These are phyloP conservation scores for Drosophila sturtevanti DNA, from an alignment of 1,140 invertebrate species.

Conservation along the genomic window DNA sequence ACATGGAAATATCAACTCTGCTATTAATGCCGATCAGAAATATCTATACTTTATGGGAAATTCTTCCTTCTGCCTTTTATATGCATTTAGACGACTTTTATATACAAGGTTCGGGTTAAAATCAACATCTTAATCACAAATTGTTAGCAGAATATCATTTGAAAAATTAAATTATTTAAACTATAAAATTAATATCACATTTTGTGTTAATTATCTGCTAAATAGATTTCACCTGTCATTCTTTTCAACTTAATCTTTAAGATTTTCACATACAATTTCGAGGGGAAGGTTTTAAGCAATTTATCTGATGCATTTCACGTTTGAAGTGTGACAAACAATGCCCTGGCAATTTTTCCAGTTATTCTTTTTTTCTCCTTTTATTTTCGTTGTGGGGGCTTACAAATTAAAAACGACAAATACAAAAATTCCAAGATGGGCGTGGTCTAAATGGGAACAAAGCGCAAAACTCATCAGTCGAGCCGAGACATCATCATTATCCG, in stretches of 20 bases:
- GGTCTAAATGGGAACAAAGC: conserved; percentile 50
- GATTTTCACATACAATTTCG: not conserved
- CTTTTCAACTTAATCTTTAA: not conserved
- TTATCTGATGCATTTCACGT: conserved; percentile 41
- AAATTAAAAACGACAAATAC: conserved; percentile 79
- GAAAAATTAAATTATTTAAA: no score
- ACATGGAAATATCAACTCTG: no score
- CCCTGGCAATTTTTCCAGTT: conserved; percentile 55
- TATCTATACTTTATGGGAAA: no score
- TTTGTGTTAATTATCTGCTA: not conserved
- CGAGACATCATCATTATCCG: conserved; percentile 31
- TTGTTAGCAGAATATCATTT: no score
- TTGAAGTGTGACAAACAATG: conserved; percentile 72
- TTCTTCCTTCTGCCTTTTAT: no score
- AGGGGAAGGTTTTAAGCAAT: not conserved
- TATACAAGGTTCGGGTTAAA: no score
- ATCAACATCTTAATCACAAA: no score
- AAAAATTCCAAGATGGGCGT: conserved; percentile 66
- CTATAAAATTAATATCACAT: no score
- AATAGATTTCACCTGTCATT: not conserved
- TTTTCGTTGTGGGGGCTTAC: conserved; percentile 27
- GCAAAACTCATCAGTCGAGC: conserved; percentile 67
- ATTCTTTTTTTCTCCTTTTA: not conserved
- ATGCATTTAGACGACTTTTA: no score
- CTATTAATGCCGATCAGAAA: no score